These are phyloP conservation scores for Micronycteris hirsuta DNA, from an alignment of 2,113 vertebrate genomes.

Conservation along the genomic window DNA sequence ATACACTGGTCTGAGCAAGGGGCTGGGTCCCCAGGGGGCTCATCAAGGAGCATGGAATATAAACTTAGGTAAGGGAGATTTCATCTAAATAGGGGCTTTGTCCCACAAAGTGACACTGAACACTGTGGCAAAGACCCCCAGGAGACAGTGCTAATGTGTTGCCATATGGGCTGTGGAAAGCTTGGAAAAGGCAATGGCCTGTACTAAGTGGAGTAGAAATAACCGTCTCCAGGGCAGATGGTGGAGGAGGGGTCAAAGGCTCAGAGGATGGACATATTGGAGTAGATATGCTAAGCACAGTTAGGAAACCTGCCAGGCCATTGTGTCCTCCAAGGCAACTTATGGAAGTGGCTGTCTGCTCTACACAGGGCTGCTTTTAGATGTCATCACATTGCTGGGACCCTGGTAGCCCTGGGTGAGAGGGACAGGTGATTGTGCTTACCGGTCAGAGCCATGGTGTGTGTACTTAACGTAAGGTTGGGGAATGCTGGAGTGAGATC, in stretches of 20 bases:
- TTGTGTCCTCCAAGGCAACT: rapidly evolving
- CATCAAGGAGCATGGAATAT: no score
- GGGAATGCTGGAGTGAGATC: rapidly evolving
- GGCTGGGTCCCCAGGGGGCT: not conserved
- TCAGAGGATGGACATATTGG: not conserved
- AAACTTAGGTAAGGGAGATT: not conserved
- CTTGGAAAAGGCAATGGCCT: not conserved
- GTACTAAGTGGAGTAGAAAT: not conserved
- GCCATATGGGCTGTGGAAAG: not conserved
- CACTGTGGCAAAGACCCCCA: not conserved
- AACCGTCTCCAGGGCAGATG: not conserved
- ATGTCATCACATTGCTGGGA: rapidly evolving
- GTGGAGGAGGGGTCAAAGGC: not conserved
- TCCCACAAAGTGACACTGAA: not conserved
- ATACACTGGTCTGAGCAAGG: rapidly evolving
- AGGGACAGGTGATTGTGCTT: rapidly evolving
- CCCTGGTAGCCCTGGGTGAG: rapidly evolving
- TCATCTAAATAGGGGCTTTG: not conserved
- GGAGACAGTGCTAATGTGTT: not conserved
- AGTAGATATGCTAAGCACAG: not conserved
- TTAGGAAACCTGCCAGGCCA: no score
- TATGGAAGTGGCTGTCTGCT: rapidly evolving
- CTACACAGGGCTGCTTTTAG: rapidly evolving
- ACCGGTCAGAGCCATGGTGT: rapidly evolving
- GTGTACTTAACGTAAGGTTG: rapidly evolving